Conservation (phyloP, 2,113 vertebrate genomes). For the Pangasianodon gigas region DNA sequence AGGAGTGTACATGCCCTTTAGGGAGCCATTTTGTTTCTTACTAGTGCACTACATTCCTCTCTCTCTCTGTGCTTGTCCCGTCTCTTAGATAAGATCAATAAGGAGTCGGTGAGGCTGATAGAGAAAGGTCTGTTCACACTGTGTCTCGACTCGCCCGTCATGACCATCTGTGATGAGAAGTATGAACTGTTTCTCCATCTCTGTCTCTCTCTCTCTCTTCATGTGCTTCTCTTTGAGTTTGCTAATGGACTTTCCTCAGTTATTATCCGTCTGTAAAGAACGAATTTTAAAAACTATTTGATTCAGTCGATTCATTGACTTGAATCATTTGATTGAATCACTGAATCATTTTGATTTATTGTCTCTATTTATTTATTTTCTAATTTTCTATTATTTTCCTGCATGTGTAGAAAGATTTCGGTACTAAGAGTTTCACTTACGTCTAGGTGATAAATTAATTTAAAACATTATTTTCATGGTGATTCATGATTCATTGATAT, state of each 20-base stretch:
- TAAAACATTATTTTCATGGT: neutral
- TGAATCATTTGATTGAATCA: neutral
- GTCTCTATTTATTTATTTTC: neutral
- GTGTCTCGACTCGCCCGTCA: slow-evolving; percentile 81
- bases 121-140: slow-evolving; percentile 80
- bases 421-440: neutral
- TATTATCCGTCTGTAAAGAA: neutral
- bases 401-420: neutral
- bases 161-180: slow-evolving; percentile 82
- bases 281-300: neutral
- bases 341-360: neutral
- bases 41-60: neutral
- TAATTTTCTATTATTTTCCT: neutral
- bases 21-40: neutral
- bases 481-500: neutral
- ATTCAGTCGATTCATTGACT: neutral
- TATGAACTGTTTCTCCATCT: slow-evolving; percentile 47
- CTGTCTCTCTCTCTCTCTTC: too few species aligned
- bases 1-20: neutral
- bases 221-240: neutral
- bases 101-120: slow-evolving; percentile 79
- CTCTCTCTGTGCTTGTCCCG: neutral
- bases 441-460: neutral
- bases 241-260: neutral
- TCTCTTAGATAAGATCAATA: slow-evolving; percentile 78